A percentile compares a stretch with the other conserved stretches of the same genome.
phyloP scores from a whole-genome alignment of 1,140 invertebrate species.

The Cydia amplana region DNA sequence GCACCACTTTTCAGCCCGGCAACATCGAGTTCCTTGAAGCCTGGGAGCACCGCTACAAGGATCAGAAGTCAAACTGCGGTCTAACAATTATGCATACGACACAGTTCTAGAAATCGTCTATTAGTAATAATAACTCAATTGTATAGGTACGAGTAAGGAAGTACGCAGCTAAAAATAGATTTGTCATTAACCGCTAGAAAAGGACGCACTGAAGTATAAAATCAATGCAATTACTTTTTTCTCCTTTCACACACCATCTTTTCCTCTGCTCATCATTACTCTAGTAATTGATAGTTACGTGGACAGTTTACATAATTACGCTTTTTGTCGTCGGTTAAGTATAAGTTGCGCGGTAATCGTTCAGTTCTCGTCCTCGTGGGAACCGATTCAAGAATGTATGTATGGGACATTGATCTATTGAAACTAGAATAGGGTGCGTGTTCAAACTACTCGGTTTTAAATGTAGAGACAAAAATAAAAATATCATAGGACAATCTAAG shows the following conservation, averaged over 20 bases:
- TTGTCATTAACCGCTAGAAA: background rate
- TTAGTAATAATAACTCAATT: no score
- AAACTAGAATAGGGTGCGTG: background rate
- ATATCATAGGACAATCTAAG: no score
- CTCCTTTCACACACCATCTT: background rate
- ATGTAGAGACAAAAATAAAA: no score
- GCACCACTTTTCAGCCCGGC: no score
- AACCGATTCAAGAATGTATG: background rate
- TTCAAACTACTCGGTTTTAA: no score
- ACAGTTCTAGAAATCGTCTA: no score
- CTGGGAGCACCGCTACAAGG: no score
- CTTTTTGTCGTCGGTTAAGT: background rate
- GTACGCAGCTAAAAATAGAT: background rate
- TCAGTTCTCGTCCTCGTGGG: background rate
- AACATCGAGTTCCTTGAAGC: no score
- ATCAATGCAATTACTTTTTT: slow-evolving; percentile 16
- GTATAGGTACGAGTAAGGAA: no score
- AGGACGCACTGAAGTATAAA: background rate
- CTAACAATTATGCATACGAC: no score
- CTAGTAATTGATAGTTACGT: background rate
- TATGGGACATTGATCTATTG: background rate
- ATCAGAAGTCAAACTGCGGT: no score
- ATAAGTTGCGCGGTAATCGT: background rate
- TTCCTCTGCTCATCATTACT: background rate
- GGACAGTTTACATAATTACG: slow-evolving; percentile 11